Evolutionary conservation across 2,888 invertebrate species (phyloP).

Genomic region (Mimas tiliae): DNA sequence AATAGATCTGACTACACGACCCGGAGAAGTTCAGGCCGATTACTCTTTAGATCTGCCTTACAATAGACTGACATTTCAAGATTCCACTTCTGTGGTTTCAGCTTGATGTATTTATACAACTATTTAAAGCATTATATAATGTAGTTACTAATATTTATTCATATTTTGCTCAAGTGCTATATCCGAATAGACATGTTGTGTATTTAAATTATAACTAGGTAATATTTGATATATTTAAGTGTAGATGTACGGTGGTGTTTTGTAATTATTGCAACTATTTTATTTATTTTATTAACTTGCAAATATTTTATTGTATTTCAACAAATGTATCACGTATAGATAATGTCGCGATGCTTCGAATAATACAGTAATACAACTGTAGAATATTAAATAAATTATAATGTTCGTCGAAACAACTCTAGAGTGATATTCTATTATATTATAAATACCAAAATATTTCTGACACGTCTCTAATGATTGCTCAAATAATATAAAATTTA

Average conservation of each 20-base stretch:
- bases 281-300: too few relatives aligned
- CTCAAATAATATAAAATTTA: too few relatives aligned
- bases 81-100: constrained; percentile 80
- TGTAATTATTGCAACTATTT: background rate
- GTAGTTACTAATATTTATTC: constrained; percentile 61
- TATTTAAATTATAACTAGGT: constrained; percentile 34
- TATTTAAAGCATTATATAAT: constrained; percentile 62
- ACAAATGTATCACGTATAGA: background rate
- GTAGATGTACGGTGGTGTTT: background rate
- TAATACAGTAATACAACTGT: too few relatives aligned
- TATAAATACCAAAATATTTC: too few relatives aligned
- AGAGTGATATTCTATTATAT: too few relatives aligned
- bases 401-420: too few relatives aligned
- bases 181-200: constrained; percentile 64
- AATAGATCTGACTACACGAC: constrained; percentile 67
- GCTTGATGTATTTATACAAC: constrained; percentile 68
- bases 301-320: background rate
- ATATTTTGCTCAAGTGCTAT: constrained; percentile 66
- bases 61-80: constrained; percentile 80
- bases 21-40: constrained; percentile 79
- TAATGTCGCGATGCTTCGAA: too few relatives aligned
- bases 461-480: too few relatives aligned
- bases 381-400: too few relatives aligned
- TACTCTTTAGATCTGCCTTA: constrained; percentile 77
- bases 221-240: background rate